Conservation (phyloP, 2,888 invertebrate species). For the Argyresthia goedartella region DNA sequence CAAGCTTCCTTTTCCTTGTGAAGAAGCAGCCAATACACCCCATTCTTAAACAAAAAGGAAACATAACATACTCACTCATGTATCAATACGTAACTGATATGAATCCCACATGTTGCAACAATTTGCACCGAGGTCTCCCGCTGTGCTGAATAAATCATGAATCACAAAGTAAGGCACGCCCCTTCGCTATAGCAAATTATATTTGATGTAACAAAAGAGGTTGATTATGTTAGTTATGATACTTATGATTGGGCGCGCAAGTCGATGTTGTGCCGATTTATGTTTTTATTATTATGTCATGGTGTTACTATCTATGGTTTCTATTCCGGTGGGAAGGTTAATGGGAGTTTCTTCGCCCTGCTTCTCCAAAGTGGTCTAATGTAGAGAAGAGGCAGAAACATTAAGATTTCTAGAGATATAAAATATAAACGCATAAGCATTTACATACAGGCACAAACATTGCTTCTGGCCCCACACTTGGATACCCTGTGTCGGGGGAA, state of each 20-base stretch:
- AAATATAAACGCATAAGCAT: no score
- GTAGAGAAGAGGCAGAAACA: no score
- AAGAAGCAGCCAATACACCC: not conserved
- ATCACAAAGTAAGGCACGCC: constrained; percentile 32
- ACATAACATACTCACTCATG: no score
- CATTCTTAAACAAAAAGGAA: no score
- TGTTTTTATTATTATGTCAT: not conserved
- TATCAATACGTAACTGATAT: no score
- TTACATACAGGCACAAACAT: no score
- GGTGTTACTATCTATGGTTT: not conserved
- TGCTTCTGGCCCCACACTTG: no score
- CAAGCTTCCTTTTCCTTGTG: not conserved
- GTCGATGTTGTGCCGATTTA: not conserved
- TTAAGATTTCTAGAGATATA: no score
- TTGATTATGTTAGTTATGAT: constrained; percentile 55
- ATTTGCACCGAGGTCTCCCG: constrained; percentile 57
- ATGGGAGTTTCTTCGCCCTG: no score
- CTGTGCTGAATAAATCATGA: constrained; percentile 56
- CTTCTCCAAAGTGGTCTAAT: no score
- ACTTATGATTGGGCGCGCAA: constrained; percentile 15
- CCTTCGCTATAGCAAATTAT: constrained; percentile 44
- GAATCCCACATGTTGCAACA: constrained; percentile 52
- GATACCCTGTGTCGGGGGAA: no score
- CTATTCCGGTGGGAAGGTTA: no score
- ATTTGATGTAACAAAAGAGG: constrained; percentile 47